Evolutionary conservation across 2,888 invertebrate genomes (phyloP), one percentile per base, ranked within the genome.

Genomic region (Cepaea hortensis): DNA sequence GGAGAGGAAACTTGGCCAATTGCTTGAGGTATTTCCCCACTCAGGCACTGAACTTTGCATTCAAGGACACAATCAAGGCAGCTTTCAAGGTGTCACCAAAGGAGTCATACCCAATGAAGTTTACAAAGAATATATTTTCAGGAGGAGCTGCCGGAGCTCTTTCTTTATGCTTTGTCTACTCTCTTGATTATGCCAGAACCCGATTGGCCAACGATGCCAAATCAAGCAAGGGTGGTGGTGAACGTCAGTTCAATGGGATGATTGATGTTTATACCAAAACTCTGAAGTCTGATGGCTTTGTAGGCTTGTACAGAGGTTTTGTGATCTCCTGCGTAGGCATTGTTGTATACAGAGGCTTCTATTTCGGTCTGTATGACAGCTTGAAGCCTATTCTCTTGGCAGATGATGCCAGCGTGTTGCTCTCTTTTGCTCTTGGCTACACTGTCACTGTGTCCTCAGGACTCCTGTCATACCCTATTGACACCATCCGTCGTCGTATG

Each of bases 401-500:
- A 68, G 92, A 93, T 0, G 89, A 92, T 88, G 91, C 93, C 75
- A 91, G 91, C 82, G 83, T 94, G 7, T 48, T 91, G 20, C 61
- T 91, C 6, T 91, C 91, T 68, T 94, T 94, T 88, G 87, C 87
- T 9, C 90, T 94, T 18, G 94, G 94, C 81, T 94, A 94, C 87
- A 91, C 90, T 94, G 97, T 97, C 89, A 98, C 97, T 88, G 96
- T 98, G 88, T 96, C 97, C 89, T 97, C 98, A 89, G 98, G 98
- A 94, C 97, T 99, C 94, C 96, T 98, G 89, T 98, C 98, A 76
- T 99, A 99, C 96, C 98, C 98, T 93, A 97, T 99, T 95, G 98
- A 99, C 95, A 98, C 98, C 72, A 93, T 95, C 86, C 96, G 98
- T 95, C 96, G 98, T 96, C 97, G 98, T 95, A 98, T 99, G 98